Base-by-base conservation (phyloP, 2,888 invertebrate genomes). In the Nudaria mundana region DNA sequence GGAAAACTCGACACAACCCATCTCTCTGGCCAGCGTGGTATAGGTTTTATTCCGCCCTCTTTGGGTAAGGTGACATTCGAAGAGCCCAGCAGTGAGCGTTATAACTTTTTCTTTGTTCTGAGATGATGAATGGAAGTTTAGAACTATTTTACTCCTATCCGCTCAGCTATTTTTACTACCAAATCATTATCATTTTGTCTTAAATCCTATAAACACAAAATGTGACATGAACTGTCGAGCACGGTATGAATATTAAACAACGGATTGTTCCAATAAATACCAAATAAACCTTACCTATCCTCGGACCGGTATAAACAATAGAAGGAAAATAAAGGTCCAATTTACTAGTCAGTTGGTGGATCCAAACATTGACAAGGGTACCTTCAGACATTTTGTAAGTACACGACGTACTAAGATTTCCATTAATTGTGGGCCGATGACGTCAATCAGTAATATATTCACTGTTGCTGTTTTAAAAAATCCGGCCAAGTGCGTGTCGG, bases 311-410 rank as follows among this genome's bases (percentile, higher is more conserved):
- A 37, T 16, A 18, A 28, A 39, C 26, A 40, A 31, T 22, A 26
- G n/a, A 14, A 15, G 20, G 28, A 16, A 52, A 50, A 56, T 52
- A 51, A 49, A 52, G 47, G 42, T 30, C 44, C 48, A 56, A 61
- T 58, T 62, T 56, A 48, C 48, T 52, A 56, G 48, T 49, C 46
- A 48, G 46, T 47, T 50, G 49, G 45, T 37, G 37, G 28, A 41
- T 44, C 37, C 43, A 48, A 54, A 46, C 33, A 29, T 20, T 56
- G 60, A 60, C 57, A 41, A 56, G 60, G 60, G 60, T 59, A 28
- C 26, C 26, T 30, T 29, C 26, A 33, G 11, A 13, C 16, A 30
- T 38, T 32, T 30, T 15, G 46, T 52, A 52, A 53, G 52, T 49
- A 52, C 41, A 32, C 18, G 15, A 31, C 10, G 37, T 34, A 40